Conservation (phyloP, 2,113 vertebrate genomes). For the Tyto alba region DNA sequence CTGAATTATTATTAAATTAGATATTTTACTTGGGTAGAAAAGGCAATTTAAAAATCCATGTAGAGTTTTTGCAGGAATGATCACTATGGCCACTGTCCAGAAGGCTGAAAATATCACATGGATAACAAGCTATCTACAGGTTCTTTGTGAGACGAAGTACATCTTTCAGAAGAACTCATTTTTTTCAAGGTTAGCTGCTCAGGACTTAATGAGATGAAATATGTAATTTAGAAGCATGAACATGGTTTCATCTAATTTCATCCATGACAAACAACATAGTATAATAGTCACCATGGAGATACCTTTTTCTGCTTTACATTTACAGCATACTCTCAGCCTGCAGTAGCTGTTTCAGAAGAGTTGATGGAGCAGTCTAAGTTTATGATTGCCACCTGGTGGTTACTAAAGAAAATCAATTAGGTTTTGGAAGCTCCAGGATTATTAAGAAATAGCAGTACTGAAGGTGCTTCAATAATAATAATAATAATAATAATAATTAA, state of each 20-base stretch:
- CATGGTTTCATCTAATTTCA: slow-evolving; percentile 1
- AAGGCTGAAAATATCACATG: background rate
- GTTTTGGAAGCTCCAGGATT: background rate
- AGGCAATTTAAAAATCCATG: background rate
- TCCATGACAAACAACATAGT: background rate
- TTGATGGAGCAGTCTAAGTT: background rate
- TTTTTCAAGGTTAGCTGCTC: background rate
- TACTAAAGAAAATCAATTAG: background rate
- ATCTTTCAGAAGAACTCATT: background rate
- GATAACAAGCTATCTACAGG: background rate
- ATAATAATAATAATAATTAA: background rate
- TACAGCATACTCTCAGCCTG: background rate
- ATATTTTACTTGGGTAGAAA: background rate
- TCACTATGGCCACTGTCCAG: background rate
- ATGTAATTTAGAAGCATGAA: background rate
- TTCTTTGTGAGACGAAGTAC: background rate
- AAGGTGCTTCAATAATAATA: background rate
- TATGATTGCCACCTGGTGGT: slow-evolving; percentile 57
- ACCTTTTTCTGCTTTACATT: background rate
- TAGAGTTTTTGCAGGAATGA: background rate
- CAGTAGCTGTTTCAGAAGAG: background rate
- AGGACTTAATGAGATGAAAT: slow-evolving; percentile 8
- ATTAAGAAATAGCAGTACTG: background rate
- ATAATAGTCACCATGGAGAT: slow-evolving; percentile 39
- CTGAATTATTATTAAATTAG: background rate